These are phyloP conservation scores for Morpho helenor DNA, from an alignment of 2,888 invertebrate genomes.

Conservation along the genomic window DNA sequence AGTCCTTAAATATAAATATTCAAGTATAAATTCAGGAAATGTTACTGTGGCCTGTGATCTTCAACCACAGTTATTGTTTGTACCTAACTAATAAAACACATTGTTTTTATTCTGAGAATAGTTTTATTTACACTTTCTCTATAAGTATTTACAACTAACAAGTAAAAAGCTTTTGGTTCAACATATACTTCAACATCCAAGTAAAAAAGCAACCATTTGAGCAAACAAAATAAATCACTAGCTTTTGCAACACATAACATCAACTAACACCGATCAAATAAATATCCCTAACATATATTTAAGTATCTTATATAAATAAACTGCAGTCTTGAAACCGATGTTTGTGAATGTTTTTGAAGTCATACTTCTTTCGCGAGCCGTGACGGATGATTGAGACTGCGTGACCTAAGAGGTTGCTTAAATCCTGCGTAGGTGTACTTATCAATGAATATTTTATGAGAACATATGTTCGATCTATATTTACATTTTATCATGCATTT, in stretches of 20 bases:
- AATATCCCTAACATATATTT: not conserved
- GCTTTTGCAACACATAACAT: constrained; percentile 23
- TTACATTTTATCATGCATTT: too few relatives aligned
- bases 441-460: too few relatives aligned
- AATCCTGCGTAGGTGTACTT: too few relatives aligned
- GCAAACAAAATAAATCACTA: constrained; percentile 34
- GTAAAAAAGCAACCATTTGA: constrained; percentile 36
- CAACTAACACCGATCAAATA: constrained; percentile 18
- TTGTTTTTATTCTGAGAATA: constrained; percentile 62
- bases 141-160: constrained; percentile 60
- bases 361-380: too few relatives aligned
- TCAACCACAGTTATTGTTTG: constrained; percentile 38
- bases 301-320: too few relatives aligned
- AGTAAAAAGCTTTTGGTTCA: constrained; percentile 40
- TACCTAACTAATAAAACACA: constrained; percentile 43
- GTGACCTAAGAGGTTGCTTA: too few relatives aligned
- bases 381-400: too few relatives aligned
- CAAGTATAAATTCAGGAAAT: too few relatives aligned
- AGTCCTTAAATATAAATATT: too few relatives aligned
- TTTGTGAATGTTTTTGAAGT: too few relatives aligned
- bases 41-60: not conserved
- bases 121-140: constrained; percentile 72
- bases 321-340: not conserved
- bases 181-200: constrained; percentile 32
- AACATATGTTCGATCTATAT: too few relatives aligned